Percentiles rank a stretch among this genome's conserved stretches.
Evolutionary conservation across 92 coral and sea anemone species (phyloP).

Genomic region (Hydrozoanthus gracilis): DNA sequence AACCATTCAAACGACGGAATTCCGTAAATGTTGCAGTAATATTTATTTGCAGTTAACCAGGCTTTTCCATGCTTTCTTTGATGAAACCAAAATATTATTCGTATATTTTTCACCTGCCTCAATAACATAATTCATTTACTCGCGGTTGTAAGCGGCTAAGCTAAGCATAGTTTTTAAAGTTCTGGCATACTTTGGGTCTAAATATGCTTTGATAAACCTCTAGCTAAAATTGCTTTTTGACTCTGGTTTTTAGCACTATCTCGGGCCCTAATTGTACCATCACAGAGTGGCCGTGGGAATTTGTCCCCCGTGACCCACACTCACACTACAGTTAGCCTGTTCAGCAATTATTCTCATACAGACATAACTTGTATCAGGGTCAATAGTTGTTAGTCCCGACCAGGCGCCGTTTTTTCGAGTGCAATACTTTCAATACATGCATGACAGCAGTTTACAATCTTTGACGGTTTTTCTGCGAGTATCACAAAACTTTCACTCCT

Average conservation of each 20-base stretch:
- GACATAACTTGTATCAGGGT: not conserved
- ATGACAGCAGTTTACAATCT: not conserved
- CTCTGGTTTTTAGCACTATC: not conserved
- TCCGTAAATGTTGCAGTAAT: not conserved
- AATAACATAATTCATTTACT: not conserved
- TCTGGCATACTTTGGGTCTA: not conserved
- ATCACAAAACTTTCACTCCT: not conserved
- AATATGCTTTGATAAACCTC: not conserved
- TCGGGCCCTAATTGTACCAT: not conserved
- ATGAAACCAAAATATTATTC: not conserved
- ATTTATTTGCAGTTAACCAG: not conserved
- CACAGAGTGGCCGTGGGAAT: constrained; percentile 12
- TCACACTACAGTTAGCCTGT: not conserved
- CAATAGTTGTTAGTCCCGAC: too few relatives aligned
- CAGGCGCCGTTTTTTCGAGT: too few relatives aligned
- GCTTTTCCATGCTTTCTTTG: not conserved
- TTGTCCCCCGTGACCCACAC: not conserved
- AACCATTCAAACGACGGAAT: not conserved
- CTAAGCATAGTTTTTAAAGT: not conserved
- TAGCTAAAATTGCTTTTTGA: not conserved
- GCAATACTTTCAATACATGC: not conserved
- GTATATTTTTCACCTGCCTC: not conserved
- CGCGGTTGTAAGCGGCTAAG: too few relatives aligned
- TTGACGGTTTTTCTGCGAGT: not conserved
- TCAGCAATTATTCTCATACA: not conserved